Conservation (phyloP, 2,888 invertebrate genomes). For the Lasioglossum marginatum region DNA sequence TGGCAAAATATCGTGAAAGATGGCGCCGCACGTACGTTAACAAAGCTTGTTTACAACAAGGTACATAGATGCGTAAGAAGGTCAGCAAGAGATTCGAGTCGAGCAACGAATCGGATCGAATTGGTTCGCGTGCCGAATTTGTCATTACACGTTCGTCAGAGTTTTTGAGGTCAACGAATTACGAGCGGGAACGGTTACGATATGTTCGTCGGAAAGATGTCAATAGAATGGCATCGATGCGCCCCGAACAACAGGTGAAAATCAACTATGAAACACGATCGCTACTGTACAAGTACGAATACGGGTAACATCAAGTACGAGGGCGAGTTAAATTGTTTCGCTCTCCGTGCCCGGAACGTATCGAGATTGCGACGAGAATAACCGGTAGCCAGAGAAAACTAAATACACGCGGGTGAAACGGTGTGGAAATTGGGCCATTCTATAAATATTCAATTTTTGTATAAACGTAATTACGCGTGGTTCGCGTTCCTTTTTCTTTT, state of each 20-base stretch:
- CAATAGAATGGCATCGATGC: not conserved
- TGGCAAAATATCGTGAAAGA: not conserved
- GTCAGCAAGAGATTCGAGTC: slow-evolving; percentile 16
- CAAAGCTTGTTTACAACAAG: slow-evolving; percentile 39
- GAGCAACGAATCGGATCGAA: not conserved
- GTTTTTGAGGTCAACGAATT: not conserved
- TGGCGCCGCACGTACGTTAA: slow-evolving; percentile 9
- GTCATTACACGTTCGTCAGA: not conserved
- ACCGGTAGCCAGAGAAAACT: slow-evolving; percentile 60
- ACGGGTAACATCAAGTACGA: not conserved
- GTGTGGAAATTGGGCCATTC: slow-evolving; percentile 72
- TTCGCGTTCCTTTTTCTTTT: not conserved
- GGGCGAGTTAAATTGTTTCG: not conserved
- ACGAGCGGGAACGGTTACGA: not conserved
- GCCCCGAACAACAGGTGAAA: not conserved
- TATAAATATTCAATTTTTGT: slow-evolving; percentile 75
- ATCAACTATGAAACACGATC: not conserved
- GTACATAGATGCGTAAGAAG: slow-evolving; percentile 28
- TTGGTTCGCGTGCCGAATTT: not conserved
- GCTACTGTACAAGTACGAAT: not conserved
- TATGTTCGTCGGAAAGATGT: not conserved
- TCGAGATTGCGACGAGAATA: slow-evolving; percentile 63
- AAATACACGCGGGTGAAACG: slow-evolving; percentile 55
- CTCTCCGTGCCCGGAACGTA: slow-evolving; percentile 51
- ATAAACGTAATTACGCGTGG: not conserved